These are phyloP conservation scores for Pyxicephalus adspersus DNA, from an alignment of 2,113 vertebrate genomes.

Conservation along the genomic window DNA sequence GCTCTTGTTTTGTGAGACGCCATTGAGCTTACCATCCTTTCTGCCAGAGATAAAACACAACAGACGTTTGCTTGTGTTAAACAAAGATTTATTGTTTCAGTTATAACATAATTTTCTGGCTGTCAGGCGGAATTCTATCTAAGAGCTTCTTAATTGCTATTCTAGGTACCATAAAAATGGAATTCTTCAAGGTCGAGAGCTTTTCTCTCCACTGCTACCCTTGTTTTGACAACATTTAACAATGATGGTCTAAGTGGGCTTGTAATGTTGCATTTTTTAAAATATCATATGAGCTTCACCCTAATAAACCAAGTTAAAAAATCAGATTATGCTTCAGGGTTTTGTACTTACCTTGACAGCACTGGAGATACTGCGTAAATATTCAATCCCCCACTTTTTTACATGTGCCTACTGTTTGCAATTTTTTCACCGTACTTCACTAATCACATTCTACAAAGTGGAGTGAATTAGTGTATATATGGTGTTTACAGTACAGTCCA, in stretches of 20 bases:
- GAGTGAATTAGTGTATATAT: too few relatives aligned
- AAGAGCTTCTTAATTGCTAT: slow-evolving; percentile 10
- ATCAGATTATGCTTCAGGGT: neutral
- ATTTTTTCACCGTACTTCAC: too few relatives aligned
- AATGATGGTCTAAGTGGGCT: slow-evolving; percentile 6
- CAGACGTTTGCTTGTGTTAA: slow-evolving; percentile 21
- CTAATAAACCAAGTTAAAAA: neutral
- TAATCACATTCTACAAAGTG: too few relatives aligned
- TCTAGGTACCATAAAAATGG: slow-evolving; percentile 26
- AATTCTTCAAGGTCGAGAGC: slow-evolving; percentile 18
- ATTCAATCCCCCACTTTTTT: neutral
- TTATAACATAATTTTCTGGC: slow-evolving; percentile 23
- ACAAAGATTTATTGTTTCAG: slow-evolving; percentile 53
- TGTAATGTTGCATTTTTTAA: slow-evolving; percentile 23
- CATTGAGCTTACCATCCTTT: neutral
- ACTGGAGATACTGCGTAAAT: neutral
- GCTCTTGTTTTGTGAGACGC: slow-evolving; percentile 24
- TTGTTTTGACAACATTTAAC: neutral
- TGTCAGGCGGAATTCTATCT: slow-evolving; percentile 44
- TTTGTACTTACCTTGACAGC: neutral
- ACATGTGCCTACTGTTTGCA: too few relatives aligned
- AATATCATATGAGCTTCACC: slow-evolving; percentile 20
- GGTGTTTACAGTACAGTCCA: too few relatives aligned
- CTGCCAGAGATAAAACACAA: slow-evolving; percentile 29
- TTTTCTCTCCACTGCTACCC: slow-evolving; percentile 26